These are phyloP conservation scores for Loriculus beryllinus DNA, from an alignment of 2,797 vertebrate species.

Conservation along the genomic window DNA sequence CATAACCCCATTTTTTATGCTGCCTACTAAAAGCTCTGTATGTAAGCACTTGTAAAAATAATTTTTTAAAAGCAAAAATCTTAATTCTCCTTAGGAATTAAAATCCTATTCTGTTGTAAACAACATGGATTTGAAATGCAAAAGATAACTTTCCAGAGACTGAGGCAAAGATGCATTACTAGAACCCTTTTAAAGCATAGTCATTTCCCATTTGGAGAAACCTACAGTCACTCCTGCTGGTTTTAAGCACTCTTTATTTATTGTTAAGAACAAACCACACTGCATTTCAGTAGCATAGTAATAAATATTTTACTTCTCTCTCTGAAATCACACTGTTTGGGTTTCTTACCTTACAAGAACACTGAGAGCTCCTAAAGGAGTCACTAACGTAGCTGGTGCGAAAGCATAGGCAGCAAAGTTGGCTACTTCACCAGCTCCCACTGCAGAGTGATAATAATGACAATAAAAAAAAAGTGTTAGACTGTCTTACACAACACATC, in stretches of 20 bases:
- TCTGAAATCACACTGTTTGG: not conserved
- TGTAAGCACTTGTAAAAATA: not conserved
- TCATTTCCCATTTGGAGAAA: not conserved
- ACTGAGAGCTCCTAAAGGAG: constrained; percentile 94
- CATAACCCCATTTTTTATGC: not conserved
- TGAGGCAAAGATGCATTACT: not conserved
- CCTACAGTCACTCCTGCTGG: not conserved
- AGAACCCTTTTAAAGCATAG: not conserved
- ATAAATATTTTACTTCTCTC: not conserved
- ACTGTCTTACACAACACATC: not conserved
- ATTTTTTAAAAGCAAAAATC: not conserved
- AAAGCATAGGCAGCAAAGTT: constrained; percentile 99
- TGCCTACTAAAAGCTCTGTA: not conserved
- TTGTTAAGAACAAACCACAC: not conserved
- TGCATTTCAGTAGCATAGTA: not conserved
- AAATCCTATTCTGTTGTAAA: not conserved
- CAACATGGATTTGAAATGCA: not conserved
- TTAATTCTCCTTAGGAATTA: not conserved
- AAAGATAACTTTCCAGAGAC: not conserved
- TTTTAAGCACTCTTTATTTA: not conserved
- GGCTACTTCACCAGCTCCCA: constrained; percentile 96
- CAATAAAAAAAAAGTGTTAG: not conserved
- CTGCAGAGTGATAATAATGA: constrained; percentile 68
- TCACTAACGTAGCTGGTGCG: constrained; percentile 95
- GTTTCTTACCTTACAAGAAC: constrained; percentile 93